Base-by-base conservation (phyloP, 2,888 invertebrate species). In the Amphipyra berbera region DNA sequence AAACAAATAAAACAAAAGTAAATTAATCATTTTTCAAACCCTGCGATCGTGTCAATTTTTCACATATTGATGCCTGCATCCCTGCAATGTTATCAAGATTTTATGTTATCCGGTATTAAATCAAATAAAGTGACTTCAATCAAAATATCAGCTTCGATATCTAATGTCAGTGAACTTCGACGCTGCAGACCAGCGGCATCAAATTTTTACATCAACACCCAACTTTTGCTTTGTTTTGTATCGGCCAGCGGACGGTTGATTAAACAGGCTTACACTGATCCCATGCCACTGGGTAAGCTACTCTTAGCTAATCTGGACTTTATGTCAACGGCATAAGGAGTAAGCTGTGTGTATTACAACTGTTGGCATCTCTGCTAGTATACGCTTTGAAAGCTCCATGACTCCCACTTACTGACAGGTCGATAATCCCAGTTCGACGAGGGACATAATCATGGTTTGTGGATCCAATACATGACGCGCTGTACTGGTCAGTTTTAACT, bases 321-420 rank as follows among this genome's bases (percentile, higher is more conserved):
- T 68, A 76, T 35, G 1, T 0, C 42, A 0, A 33, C 0, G 52
- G 1, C 0, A 48, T 70, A 77, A 49, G 44, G 21, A 2, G 10
- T 49, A 50, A 12, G 0, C 5, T 15, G 33, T 10, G 10, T 33
- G 33, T 15, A 40, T 27, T 42, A 35, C 45, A 37, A n/a, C 13
- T 35, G 27, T 54, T 64, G 46, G 52, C 57, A 49, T 59, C 42
- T 48, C 13, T 38, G 58, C 30, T 60, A 56, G 60, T 57, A 53
- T 38, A 56, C 54, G 66, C 55, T 79, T 79, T 78, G 72, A 73
- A 75, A 76, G 68, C 69, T 69, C 59, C 79, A 77, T 79, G 80
- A 83, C 65, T 81, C 61, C 75, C 73, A 76, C 72, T 82, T 82
- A 82, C 73, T 77, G 79, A 82, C 78, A 79, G 63, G 68, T 68